A percentile compares a stretch with the other conserved stretches of the same genome.
Evolutionary conservation across 2,113 vertebrate species (phyloP).

Genomic region (Psephotus haematonotus): DNA sequence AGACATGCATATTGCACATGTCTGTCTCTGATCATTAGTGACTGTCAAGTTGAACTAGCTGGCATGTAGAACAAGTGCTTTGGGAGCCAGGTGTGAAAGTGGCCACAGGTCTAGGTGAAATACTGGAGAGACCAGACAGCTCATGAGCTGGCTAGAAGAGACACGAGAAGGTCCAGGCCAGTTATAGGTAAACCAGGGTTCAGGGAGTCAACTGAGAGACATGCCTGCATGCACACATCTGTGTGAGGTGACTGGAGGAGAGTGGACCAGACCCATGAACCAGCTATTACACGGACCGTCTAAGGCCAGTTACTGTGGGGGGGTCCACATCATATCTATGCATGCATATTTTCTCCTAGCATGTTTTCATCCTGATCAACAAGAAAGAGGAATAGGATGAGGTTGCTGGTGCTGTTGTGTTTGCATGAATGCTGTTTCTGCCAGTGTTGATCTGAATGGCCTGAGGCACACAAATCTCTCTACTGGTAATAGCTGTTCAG

Average conservation of each 20-base stretch:
- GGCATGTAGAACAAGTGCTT: not conserved
- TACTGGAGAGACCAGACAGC: not conserved
- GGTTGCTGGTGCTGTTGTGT: not conserved
- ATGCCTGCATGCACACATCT: accelerated
- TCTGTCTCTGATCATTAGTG: not conserved
- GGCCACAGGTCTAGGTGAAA: not conserved
- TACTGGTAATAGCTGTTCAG: not conserved
- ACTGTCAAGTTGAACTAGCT: not conserved
- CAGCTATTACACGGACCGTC: not conserved
- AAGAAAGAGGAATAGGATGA: not conserved
- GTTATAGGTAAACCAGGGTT: accelerated
- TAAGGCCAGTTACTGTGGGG: not conserved
- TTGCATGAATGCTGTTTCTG: not conserved
- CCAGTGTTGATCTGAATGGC: not conserved
- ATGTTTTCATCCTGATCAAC: not conserved
- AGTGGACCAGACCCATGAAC: not conserved
- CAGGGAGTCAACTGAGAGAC: not conserved
- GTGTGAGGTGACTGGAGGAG: not conserved
- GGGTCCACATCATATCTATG: accelerated
- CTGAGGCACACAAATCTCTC: not conserved
- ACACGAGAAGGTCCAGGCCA: not conserved
- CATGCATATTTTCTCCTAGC: not conserved
- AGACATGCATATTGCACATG: too few relatives aligned
- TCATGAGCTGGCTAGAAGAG: not conserved
- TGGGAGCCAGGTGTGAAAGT: not conserved